Base-by-base conservation (phyloP, 2,888 invertebrate species). In the Willowsia nigromaculata region DNA sequence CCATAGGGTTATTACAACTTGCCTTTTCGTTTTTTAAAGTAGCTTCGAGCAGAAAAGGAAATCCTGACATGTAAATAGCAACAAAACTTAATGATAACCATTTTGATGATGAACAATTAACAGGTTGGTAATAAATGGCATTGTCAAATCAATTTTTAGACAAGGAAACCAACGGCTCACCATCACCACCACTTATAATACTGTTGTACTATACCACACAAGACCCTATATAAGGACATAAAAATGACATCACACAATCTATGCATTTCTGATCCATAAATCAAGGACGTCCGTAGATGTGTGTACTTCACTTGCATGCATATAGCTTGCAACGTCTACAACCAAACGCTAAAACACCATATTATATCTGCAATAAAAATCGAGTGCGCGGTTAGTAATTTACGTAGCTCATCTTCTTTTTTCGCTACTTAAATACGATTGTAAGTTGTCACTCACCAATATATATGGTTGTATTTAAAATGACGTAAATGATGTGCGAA, bases 81-180 rank as follows among this genome's bases (percentile, higher is more conserved):
- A 40, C 68, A 68, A 68, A 7, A 68, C 37, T n/a, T 40, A 22
- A 40, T 30, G 18, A 53, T 80, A 59, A 80, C 47, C 11, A 68
- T 53, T 47, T 40, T 86, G 86, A 62, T 62, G 78, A 86, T 87
- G 65, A 81, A 87, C 81, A 87, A 87, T 87, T 87, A 87, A 71
- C 87, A 87, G 80, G 56, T 68, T 87, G 56, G 68, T 68, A 40
- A 68, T 68, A 83, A 68, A 83, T 83, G 83, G 68, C 83, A 83
- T 83, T 83, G 83, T 83, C 68, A 83, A 83, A 68, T 68, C 40
- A 40, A 18, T 68, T 68, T 40, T 68, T 22, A 68, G 40, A 40
- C 40, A 68, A 81, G 15, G 62, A 62, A n/a, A 43, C 80, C 33
- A 65, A n/a, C n/a, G 40, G 65, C 65, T 33, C 30, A 11, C 0